phyloP scores from a whole-genome alignment of 2,888 invertebrate species.

The Himalopsyche japonica region DNA sequence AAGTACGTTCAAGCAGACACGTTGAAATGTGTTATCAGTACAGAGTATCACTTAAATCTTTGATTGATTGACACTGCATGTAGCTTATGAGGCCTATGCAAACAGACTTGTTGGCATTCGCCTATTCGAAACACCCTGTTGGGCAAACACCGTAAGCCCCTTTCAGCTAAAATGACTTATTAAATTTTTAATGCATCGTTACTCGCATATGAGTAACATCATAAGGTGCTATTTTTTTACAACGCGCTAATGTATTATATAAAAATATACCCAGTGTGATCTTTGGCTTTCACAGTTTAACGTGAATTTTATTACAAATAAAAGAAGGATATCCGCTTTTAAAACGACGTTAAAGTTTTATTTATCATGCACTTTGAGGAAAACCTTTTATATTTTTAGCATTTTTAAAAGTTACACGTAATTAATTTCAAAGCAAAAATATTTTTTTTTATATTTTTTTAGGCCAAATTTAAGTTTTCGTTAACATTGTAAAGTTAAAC shows the following conservation, averaged over 20 bases:
- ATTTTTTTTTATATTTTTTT: too few relatives aligned
- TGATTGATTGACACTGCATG: conserved; percentile 10
- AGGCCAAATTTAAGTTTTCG: too few relatives aligned
- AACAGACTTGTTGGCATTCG: not conserved
- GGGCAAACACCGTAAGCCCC: not conserved
- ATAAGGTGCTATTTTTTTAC: not conserved
- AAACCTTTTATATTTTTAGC: too few relatives aligned
- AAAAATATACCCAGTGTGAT: not conserved
- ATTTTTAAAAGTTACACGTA: too few relatives aligned
- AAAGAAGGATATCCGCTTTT: not conserved
- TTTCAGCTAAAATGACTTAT: not conserved
- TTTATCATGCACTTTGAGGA: not conserved
- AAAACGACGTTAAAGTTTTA: not conserved
- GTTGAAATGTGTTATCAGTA: not conserved
- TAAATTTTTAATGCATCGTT: conserved; percentile 1
- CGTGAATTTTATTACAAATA: not conserved
- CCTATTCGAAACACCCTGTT: not conserved
- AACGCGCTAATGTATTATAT: not conserved
- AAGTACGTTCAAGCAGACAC: not conserved
- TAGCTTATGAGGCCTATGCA: not conserved
- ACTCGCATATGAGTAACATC: not conserved
- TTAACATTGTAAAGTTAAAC: too few relatives aligned
- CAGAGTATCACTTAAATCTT: not conserved
- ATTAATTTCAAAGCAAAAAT: too few relatives aligned
- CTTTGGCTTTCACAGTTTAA: not conserved